Conservation (phyloP, 2,113 vertebrate species). For the Mugil cephalus region DNA sequence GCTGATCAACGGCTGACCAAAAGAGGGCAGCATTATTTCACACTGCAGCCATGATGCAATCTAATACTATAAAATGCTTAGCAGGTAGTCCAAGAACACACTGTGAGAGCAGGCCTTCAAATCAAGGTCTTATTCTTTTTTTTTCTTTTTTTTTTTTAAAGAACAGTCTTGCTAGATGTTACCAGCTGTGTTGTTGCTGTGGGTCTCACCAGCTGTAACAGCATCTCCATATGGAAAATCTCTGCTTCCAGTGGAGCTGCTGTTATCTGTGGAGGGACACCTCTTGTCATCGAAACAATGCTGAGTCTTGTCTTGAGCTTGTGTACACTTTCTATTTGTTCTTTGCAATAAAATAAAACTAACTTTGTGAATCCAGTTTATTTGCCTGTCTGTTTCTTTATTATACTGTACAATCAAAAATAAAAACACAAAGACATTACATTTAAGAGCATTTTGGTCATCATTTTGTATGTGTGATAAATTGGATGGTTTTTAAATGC, state of each 20-base stretch:
- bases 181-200: slow-evolving; percentile 52
- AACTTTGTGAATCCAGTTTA: background rate
- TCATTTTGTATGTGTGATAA: too few relatives aligned
- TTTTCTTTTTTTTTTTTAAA: slow-evolving; percentile 10
- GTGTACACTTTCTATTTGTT: background rate
- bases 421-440: slow-evolving; percentile 4
- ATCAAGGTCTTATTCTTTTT: background rate
- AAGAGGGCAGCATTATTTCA: slow-evolving; percentile 65
- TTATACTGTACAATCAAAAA: background rate
- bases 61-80: background rate
- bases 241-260: slow-evolving; percentile 84
- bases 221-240: slow-evolving; percentile 85
- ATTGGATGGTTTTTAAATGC: too few relatives aligned
- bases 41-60: background rate
- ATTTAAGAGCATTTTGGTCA: too few relatives aligned
- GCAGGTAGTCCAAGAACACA: background rate
- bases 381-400: slow-evolving; percentile 8
- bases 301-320: background rate
- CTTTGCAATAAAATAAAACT: slow-evolving; percentile 32
- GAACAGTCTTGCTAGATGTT: background rate
- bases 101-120: background rate
- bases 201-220: slow-evolving; percentile 86
- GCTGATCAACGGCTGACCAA: slow-evolving; percentile 29
- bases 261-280: slow-evolving; percentile 84
- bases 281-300: slow-evolving; percentile 52